These are phyloP conservation scores for Ivindomyrus marchei DNA, from an alignment of 2,113 vertebrate species.

Conservation along the genomic window DNA sequence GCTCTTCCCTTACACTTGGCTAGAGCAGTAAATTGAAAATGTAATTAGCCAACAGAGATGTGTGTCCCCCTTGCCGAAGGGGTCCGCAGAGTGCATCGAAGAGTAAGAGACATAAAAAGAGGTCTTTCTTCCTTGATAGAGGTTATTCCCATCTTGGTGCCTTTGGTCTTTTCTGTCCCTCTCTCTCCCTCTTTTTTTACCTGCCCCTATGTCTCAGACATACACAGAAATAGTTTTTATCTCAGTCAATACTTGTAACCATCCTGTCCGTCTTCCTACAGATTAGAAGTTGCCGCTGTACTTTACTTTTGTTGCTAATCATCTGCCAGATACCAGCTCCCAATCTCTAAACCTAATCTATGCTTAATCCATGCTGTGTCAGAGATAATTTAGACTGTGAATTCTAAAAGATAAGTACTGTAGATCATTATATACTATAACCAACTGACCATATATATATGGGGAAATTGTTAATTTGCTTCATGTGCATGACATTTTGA, in stretches of 20 bases:
- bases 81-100: not conserved
- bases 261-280: not conserved
- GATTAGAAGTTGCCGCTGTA: not conserved
- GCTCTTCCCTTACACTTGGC: not conserved
- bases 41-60: conserved; percentile 17
- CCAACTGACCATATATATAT: not conserved
- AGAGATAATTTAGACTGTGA: not conserved
- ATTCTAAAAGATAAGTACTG: not conserved
- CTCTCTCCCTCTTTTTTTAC: not conserved
- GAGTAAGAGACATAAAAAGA: conserved; percentile 1
- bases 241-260: not conserved
- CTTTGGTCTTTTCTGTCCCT: not conserved
- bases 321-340: not conserved
- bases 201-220: not conserved
- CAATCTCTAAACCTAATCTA: not conserved
- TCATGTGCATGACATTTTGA: not conserved
- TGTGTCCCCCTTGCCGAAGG: not conserved
- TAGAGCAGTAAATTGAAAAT: conserved; percentile 13
- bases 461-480: not conserved
- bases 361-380: not conserved
- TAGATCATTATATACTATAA: not conserved
- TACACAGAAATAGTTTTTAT: not conserved
- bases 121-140: conserved; percentile 10
- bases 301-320: not conserved
- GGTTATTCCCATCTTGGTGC: not conserved